Conservation (phyloP, 2,888 invertebrate genomes). For the Lasioglossum villosulum region DNA sequence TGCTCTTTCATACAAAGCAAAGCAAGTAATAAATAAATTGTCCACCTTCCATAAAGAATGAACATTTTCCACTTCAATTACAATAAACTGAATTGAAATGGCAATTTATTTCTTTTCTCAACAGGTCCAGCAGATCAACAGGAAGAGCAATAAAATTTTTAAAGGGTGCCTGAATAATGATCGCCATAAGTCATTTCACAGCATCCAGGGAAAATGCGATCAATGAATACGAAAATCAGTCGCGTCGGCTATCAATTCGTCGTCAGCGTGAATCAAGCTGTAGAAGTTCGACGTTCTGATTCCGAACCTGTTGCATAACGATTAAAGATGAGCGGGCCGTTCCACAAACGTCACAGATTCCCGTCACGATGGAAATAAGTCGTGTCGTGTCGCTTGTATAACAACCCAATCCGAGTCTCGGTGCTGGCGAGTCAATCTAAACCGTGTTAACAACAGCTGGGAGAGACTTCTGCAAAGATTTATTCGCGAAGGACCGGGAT, state of each 20-base stretch:
- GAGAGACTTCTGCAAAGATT: conserved; percentile 19
- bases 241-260: not conserved
- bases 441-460: conserved; percentile 11
- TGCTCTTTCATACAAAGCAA: not conserved
- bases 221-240: not conserved
- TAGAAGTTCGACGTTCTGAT: not conserved
- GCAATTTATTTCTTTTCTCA: not conserved
- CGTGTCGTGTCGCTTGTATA: conserved; percentile 28
- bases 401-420: conserved; percentile 17
- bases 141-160: not conserved
- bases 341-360: conserved; percentile 28
- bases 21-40: no score
- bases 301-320: conserved; percentile 50
- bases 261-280: not conserved
- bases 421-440: conserved; percentile 14
- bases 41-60: no score
- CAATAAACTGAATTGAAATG: not conserved
- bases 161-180: not conserved
- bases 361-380: conserved; percentile 32
- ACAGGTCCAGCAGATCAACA: not conserved
- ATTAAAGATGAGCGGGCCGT: conserved; percentile 18
- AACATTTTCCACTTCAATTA: no score
- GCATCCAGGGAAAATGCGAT: not conserved
- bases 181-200: not conserved
- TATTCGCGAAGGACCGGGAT: conserved; percentile 30